Evolutionary conservation across 2,113 vertebrate species (phyloP).

Genomic region (Setophaga petechia): DNA sequence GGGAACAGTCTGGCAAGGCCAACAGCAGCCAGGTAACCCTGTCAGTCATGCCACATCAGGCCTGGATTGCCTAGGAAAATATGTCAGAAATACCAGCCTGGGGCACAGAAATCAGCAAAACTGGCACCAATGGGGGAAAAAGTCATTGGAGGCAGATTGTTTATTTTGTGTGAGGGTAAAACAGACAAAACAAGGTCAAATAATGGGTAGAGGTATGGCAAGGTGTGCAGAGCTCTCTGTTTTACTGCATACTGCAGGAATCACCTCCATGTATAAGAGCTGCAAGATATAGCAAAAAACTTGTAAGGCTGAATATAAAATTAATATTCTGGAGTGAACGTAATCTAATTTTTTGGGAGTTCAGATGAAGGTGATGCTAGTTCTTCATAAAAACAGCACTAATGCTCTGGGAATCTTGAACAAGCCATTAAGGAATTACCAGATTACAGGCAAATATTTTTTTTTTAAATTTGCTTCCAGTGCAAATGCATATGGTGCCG

Average conservation of each 20-base stretch:
- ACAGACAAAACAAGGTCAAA: background rate
- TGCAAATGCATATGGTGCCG: background rate
- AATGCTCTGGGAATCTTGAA: background rate
- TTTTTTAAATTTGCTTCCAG: background rate
- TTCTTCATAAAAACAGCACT: slow-evolving; percentile 21
- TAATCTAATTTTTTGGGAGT: background rate
- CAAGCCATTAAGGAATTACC: background rate
- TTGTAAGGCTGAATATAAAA: background rate
- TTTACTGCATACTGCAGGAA: background rate
- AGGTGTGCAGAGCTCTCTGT: background rate
- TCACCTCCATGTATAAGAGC: background rate
- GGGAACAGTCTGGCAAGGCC: background rate
- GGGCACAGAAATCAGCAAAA: background rate
- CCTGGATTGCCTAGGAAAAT: background rate
- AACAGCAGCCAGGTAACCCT: background rate
- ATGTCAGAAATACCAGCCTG: background rate
- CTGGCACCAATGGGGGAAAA: background rate
- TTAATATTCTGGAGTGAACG: background rate
- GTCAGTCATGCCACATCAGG: background rate
- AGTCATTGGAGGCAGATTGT: background rate
- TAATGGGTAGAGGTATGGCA: background rate
- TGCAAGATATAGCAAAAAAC: background rate
- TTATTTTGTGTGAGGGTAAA: background rate
- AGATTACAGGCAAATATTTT: background rate
- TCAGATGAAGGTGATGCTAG: background rate